Percentiles rank a stretch among this genome's conserved stretches.
Conservation (phyloP, 2,797 vertebrate genomes). For the Pipistrellus nathusii region DNA sequence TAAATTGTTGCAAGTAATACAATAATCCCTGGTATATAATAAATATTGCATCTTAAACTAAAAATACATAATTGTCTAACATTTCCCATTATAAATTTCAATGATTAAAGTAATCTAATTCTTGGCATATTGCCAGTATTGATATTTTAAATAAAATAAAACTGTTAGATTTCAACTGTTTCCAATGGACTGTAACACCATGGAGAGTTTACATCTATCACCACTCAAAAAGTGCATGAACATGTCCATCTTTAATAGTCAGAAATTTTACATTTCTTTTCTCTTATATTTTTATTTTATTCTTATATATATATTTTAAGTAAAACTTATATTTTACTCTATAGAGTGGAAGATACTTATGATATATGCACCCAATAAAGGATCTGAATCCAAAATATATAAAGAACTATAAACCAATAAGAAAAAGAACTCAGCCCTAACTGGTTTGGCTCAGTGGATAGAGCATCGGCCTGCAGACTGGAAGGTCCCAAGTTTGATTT, state of each 20-base stretch:
- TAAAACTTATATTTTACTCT: background rate
- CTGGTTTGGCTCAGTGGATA: no score
- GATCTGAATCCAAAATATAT: background rate
- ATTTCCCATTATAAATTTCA: constrained; percentile 15
- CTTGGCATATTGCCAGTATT: background rate
- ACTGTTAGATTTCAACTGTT: background rate
- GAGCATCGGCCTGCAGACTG: no score
- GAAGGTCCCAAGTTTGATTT: no score
- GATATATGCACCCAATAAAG: background rate
- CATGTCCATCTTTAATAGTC: background rate
- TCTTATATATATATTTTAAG: no score
- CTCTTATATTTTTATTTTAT: no score
- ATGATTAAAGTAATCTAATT: background rate
- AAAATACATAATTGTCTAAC: background rate
- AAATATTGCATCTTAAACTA: constrained; percentile 37
- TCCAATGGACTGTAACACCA: background rate
- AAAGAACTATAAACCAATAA: constrained; percentile 7
- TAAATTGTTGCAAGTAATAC: background rate
- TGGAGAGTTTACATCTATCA: background rate
- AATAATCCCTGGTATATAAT: background rate
- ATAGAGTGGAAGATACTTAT: background rate
- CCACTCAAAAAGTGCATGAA: background rate
- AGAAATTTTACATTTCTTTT: background rate
- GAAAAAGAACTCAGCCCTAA: background rate
- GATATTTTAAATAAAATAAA: constrained; percentile 34